Conservation (phyloP, 92 coral and sea anemone genomes). For the Scolanthus callimorphus region DNA sequence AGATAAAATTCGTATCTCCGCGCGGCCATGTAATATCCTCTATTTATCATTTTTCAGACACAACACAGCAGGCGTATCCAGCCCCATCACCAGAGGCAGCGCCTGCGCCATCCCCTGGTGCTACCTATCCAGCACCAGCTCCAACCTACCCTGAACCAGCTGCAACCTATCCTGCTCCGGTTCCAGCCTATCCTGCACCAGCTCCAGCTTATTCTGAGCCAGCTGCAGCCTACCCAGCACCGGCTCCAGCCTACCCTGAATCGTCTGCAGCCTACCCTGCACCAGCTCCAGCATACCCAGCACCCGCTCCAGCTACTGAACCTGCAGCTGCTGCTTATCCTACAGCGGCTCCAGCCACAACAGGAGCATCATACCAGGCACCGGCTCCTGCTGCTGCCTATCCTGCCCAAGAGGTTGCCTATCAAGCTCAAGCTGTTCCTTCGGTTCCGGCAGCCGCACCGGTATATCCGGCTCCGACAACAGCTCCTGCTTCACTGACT, state of each 20-base stretch:
- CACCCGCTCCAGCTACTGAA: background rate
- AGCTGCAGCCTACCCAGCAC: constrained; percentile 3
- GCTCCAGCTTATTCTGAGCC: constrained; percentile 12
- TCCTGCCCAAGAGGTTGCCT: constrained; percentile 1
- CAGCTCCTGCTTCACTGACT: constrained; percentile 2
- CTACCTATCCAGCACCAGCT: constrained; percentile 18
- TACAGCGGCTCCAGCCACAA: no score
- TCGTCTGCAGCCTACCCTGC: background rate
- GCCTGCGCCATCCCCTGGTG: constrained; percentile 5
- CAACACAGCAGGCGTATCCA: no score
- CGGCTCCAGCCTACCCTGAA: constrained; percentile 8
- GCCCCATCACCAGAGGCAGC: constrained; percentile 23
- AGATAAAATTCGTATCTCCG: no score
- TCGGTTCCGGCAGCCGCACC: constrained; percentile 12
- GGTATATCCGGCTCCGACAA: constrained; percentile 6
- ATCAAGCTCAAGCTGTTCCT: background rate
- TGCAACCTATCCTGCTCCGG: background rate
- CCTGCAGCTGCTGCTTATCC: no score
- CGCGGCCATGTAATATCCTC: no score
- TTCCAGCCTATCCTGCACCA: constrained; percentile 6
- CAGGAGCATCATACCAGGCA: no score
- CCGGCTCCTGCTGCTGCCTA: no score
- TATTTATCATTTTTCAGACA: no score
- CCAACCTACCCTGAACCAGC: constrained; percentile 9
- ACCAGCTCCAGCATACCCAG: constrained; percentile 1